Conservation (phyloP, 1,140 invertebrate genomes). For the Lasioglossum albipes region DNA sequence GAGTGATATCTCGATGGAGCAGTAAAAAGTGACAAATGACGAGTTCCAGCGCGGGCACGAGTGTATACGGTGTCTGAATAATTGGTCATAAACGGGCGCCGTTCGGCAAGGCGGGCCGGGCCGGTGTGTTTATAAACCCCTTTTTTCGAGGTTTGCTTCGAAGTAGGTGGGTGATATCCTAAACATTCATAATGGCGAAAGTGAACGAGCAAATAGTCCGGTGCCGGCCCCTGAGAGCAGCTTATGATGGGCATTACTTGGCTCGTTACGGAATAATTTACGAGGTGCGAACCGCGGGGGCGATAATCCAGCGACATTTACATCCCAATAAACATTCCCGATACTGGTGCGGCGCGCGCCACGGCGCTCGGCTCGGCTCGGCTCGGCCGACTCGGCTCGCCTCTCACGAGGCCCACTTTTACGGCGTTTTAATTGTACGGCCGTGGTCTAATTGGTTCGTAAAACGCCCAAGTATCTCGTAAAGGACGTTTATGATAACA, state of each 20-base stretch:
- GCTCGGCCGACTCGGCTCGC: neutral
- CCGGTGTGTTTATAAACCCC: neutral
- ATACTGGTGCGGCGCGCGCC: conserved; percentile 69
- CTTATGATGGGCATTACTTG: conserved; percentile 80
- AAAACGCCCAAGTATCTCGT: conserved; percentile 72
- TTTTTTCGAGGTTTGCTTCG: conserved; percentile 14
- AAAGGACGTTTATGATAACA: conserved; percentile 72
- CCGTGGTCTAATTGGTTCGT: conserved; percentile 76
- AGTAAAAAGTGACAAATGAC: neutral
- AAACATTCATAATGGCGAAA: conserved; percentile 69
- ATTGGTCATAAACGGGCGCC: neutral
- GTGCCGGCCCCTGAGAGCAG: conserved; percentile 66
- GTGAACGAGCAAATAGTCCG: conserved; percentile 65
- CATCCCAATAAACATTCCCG: conserved; percentile 79
- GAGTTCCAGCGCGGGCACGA: no score
- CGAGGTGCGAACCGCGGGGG: conserved; percentile 79
- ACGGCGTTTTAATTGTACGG: conserved; percentile 77
- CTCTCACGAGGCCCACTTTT: conserved; percentile 67
- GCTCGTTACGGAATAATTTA: conserved; percentile 81
- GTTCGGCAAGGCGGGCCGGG: neutral
- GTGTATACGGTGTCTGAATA: neutral
- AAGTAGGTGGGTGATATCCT: conserved; percentile 61
- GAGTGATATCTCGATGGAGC: neutral
- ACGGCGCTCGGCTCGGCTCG: conserved; percentile 22
- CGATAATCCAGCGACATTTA: conserved; percentile 81